A percentile compares a stretch with the other conserved stretches of the same genome.
Conservation (phyloP, 2,113 vertebrate genomes). For the Poecilia latipinna region DNA sequence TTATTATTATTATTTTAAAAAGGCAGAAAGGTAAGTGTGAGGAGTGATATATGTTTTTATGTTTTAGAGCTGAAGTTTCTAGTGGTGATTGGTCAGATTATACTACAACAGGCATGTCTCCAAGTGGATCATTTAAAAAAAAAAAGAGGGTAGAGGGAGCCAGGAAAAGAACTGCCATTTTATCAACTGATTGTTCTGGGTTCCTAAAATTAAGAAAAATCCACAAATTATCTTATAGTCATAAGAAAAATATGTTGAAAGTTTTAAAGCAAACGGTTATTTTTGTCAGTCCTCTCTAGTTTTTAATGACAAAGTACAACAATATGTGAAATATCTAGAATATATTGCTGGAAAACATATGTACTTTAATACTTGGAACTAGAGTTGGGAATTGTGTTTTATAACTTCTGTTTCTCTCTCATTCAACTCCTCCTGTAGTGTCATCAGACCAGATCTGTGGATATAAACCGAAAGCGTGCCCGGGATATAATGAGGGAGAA, state of each 20-base stretch:
- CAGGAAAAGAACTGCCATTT: not conserved
- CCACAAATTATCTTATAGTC: not conserved
- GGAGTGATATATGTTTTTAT: not conserved
- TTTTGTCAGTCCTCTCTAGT: too few relatives aligned
- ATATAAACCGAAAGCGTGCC: conserved; percentile 89
- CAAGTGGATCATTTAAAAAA: not conserved
- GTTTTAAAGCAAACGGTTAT: too few relatives aligned
- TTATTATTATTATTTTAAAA: too few relatives aligned
- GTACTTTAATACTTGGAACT: too few relatives aligned
- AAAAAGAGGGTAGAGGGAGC: not conserved
- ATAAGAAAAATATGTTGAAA: not conserved
- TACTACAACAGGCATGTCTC: not conserved
- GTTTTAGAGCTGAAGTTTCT: not conserved
- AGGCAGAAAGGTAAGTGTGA: too few relatives aligned
- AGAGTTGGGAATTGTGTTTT: not conserved
- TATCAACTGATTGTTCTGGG: not conserved
- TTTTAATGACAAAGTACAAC: too few relatives aligned
- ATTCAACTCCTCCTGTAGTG: conserved; percentile 80
- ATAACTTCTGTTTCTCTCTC: not conserved
- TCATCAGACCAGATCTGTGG: conserved; percentile 93
- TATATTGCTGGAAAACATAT: too few relatives aligned
- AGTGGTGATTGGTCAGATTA: not conserved
- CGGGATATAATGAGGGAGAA: conserved; percentile 89
- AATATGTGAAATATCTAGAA: too few relatives aligned
- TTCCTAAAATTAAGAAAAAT: not conserved